Percentiles rank a stretch among this genome's conserved stretches.
Conservation (phyloP, 2,113 vertebrate genomes). For the Hystrix brachyura region DNA sequence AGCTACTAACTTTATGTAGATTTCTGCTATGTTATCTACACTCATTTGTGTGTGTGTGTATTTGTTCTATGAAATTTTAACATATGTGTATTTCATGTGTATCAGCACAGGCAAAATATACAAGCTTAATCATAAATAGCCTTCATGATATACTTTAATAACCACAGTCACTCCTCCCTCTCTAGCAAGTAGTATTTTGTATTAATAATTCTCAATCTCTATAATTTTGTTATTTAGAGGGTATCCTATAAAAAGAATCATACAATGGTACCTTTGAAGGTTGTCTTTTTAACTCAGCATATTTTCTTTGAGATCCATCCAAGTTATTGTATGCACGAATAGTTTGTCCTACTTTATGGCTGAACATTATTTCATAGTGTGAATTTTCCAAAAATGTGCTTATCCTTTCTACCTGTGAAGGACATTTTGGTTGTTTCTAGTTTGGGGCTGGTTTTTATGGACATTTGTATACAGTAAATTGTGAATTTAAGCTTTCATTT, state of each 20-base stretch:
- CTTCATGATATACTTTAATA: not conserved
- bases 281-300: not conserved
- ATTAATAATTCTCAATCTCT: not conserved
- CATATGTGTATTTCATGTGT: not conserved
- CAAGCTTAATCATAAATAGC: not conserved
- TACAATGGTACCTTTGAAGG: not conserved
- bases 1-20: not conserved
- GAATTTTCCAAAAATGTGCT: not conserved
- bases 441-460: not conserved
- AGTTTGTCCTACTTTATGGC: not conserved
- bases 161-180: rapidly evolving
- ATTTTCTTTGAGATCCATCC: not conserved
- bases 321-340: not conserved
- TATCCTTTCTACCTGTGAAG: not conserved
- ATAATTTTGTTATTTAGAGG: not conserved
- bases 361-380: not conserved
- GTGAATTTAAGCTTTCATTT: not conserved
- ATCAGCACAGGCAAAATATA: not conserved
- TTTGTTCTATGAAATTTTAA: not conserved
- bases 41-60: not conserved
- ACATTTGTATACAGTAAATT: not conserved
- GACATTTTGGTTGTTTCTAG: not conserved
- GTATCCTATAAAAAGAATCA: not conserved
- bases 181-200: not conserved
- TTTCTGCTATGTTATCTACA: not conserved